Evolutionary conservation across 2,797 vertebrate species (phyloP).

Genomic region (Pangasius krempfi): DNA sequence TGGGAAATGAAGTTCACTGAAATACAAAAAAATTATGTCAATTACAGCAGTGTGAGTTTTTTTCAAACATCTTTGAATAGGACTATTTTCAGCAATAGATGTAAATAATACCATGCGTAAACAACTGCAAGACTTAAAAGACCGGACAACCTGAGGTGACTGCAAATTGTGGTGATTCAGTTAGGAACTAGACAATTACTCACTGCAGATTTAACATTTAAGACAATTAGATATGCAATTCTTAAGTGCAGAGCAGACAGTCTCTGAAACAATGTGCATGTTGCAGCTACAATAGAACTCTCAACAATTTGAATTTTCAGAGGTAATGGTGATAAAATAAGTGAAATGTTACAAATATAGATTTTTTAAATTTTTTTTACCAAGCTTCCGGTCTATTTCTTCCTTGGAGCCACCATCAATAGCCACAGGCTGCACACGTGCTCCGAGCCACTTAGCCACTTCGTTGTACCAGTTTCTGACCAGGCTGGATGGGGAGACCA

Average conservation of each 20-base stretch:
- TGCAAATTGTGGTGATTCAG: background rate
- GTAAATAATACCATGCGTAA: background rate
- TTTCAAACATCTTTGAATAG: background rate
- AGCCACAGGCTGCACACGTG: constrained; percentile 86
- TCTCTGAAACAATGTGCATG: background rate
- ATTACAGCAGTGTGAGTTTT: background rate
- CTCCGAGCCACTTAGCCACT: constrained; percentile 93
- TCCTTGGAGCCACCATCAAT: constrained; percentile 95
- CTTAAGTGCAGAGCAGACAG: background rate
- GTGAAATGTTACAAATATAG: background rate
- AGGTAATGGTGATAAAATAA: background rate
- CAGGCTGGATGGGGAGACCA: constrained; percentile 95
- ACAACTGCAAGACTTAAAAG: background rate
- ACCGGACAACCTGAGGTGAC: background rate
- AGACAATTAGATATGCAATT: background rate
- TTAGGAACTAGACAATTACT: background rate
- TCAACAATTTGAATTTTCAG: background rate
- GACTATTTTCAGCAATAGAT: background rate
- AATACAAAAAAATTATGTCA: background rate
- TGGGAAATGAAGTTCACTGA: constrained; percentile 89
- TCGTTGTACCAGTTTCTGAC: constrained; percentile 98
- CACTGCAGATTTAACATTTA: background rate
- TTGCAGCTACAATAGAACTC: background rate
- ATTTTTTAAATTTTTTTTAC: constrained; percentile 64
- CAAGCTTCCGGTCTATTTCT: constrained; percentile 87